These are phyloP conservation scores for Amblyjoppa proteus DNA, from an alignment of 2,888 invertebrate species.

Conservation along the genomic window DNA sequence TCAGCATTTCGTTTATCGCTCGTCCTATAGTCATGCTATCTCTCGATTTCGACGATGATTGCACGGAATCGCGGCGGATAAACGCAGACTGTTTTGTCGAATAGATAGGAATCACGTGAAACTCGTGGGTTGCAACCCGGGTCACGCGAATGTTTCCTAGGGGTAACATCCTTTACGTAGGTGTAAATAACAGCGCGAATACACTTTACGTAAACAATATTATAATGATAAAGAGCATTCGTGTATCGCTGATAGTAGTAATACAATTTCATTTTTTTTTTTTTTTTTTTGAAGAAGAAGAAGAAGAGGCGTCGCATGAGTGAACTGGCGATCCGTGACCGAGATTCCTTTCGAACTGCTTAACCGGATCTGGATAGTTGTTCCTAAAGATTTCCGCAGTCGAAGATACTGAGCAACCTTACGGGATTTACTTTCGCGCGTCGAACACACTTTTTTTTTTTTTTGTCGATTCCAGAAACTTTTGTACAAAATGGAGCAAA, in stretches of 20 bases:
- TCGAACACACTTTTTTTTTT: no score
- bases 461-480: no score
- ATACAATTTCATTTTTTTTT: conserved; percentile 3
- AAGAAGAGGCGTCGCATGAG: neutral
- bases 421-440: neutral
- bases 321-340: neutral
- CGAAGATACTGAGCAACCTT: neutral
- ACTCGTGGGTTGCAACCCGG: conserved; percentile 27
- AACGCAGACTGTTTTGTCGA: conserved; percentile 2
- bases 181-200: conserved; percentile 54
- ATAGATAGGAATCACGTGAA: conserved; percentile 14
- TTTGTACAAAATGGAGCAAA: no score
- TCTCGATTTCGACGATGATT: neutral
- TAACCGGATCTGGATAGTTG: neutral
- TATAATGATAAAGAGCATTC: conserved; percentile 34
- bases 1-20: neutral
- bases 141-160: conserved; percentile 35
- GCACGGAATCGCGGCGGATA: neutral
- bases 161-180: conserved; percentile 31
- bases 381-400: neutral
- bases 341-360: conserved; percentile 7
- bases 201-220: conserved; percentile 41
- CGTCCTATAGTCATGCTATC: neutral
- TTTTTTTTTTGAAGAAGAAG: no score
- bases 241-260: conserved; percentile 35